Base-by-base conservation (phyloP, 2,797 vertebrate genomes). In the Pseudomugil gertrudae region DNA sequence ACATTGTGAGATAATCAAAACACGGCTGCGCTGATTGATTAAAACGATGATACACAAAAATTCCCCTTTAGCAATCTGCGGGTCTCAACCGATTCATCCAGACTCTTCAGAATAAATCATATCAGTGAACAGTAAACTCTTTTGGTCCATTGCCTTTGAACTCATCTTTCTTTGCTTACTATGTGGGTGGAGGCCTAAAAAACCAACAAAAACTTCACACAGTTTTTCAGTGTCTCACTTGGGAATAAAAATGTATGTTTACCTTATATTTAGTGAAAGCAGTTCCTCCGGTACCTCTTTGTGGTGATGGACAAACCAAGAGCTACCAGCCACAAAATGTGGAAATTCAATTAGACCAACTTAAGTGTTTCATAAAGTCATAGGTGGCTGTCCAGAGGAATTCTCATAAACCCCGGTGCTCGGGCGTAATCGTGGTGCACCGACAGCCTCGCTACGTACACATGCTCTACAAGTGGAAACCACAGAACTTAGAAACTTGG, bases 341-440 rank as follows among this genome's bases (percentile, higher is more conserved):
- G 93, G 93, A 94, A 95, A 94, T 93, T 93, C 92, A 94, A 94
- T 94, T 93, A 95, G 78, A 91, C 35, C 58, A 87, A 90, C 89
- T 93, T 90, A 93, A 94, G 91, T 91, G 92, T 93, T 94, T 94
- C 91, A 94, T 95, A 95, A 95, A 94, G 87, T 92, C 84, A 91
- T 91, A 93, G 92, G 90, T 93, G 90, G 92, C 90, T 90, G 79
- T 92, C 90, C 90, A 91, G 82, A 93, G 91, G 92, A 94, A 94
- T 93, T 89, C 93, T 84, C 78, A 90, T 94, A 93, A 94, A 92
- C 53, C 71, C 63, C 72, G 67, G 72, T 80, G 84, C 81, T 74
- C 66, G 79, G 78, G 87, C 86, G 36, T 85, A 90, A 89, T 90
- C 72, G 72, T 76, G 69, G 81, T 15, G 32, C 57, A 80, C 84